These are phyloP conservation scores for Heliconius sara DNA, from an alignment of 2,888 invertebrate genomes.

Conservation along the genomic window DNA sequence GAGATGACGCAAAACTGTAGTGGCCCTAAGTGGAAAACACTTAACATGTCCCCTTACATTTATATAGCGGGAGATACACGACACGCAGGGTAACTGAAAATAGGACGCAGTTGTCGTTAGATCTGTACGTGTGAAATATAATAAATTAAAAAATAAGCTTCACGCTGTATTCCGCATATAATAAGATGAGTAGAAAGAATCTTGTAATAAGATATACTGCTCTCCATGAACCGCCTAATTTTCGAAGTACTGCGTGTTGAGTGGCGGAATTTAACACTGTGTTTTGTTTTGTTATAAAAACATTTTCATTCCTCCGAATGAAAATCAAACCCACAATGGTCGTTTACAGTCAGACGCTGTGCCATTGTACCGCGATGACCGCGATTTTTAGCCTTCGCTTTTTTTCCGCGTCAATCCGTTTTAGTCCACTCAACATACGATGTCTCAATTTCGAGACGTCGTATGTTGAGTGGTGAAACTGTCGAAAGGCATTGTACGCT, in stretches of 20 bases:
- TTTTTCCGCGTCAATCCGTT: too few relatives aligned
- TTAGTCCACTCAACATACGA: too few relatives aligned
- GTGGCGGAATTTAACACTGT: neutral
- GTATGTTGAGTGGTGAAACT: too few relatives aligned
- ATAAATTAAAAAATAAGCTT: neutral
- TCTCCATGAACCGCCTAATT: neutral
- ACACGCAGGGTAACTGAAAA: slow-evolving; percentile 15
- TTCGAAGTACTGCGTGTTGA: neutral
- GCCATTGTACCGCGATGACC: neutral
- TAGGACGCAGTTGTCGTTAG: neutral
- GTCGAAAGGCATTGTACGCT: too few relatives aligned
- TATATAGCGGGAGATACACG: slow-evolving; percentile 20
- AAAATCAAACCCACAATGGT: neutral
- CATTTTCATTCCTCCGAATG: neutral
- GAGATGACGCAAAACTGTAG: slow-evolving; percentile 38
- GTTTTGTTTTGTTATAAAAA: neutral
- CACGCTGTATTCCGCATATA: neutral
- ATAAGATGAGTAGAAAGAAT: neutral
- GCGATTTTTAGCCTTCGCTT: too few relatives aligned
- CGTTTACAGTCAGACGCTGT: neutral
- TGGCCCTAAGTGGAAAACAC: slow-evolving; percentile 24
- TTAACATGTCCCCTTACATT: slow-evolving; percentile 34
- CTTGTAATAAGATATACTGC: neutral
- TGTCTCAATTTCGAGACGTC: too few relatives aligned
- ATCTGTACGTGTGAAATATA: neutral